Percentiles rank a stretch among this genome's conserved stretches.
These are phyloP conservation scores for Mastigias papua DNA, from an alignment of 30 jellyfish, hydroid and myxozoan species.

Conservation along the genomic window DNA sequence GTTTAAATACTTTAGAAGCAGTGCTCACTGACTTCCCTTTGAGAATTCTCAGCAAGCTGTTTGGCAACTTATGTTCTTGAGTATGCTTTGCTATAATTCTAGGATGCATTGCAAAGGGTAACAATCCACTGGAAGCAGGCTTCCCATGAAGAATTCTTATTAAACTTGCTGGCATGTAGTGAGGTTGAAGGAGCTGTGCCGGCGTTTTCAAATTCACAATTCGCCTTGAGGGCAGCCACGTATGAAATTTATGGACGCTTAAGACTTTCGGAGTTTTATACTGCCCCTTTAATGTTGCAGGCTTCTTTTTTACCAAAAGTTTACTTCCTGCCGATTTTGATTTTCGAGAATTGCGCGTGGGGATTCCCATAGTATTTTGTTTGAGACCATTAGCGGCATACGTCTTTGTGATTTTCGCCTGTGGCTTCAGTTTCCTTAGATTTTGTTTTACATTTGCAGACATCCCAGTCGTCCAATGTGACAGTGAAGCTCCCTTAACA, in stretches of 20 bases:
- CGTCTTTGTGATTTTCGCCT: neutral
- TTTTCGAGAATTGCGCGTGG: neutral
- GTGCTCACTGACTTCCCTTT: neutral
- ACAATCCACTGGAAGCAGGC: neutral
- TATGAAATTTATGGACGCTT: neutral
- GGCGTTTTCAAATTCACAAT: neutral
- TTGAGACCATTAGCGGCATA: neutral
- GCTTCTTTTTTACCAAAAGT: neutral
- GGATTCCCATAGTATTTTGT: neutral
- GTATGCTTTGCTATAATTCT: neutral
- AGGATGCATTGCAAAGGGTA: neutral
- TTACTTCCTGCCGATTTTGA: neutral
- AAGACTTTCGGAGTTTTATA: neutral
- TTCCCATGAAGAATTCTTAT: constrained; percentile 7
- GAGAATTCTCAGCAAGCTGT: constrained; percentile 40
- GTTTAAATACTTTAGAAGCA: neutral
- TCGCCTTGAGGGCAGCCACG: neutral
- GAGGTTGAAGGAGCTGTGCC: neutral
- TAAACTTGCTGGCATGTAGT: constrained; percentile 19
- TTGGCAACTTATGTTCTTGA: constrained; percentile 35
- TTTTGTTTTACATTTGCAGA: neutral
- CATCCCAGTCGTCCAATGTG: neutral
- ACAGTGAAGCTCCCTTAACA: neutral
- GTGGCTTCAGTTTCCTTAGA: neutral
- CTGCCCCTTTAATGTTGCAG: neutral